Percentiles rank a stretch among this genome's conserved stretches.
Conservation (phyloP, 2,888 invertebrate genomes). For the Acanthopleura granulata region DNA sequence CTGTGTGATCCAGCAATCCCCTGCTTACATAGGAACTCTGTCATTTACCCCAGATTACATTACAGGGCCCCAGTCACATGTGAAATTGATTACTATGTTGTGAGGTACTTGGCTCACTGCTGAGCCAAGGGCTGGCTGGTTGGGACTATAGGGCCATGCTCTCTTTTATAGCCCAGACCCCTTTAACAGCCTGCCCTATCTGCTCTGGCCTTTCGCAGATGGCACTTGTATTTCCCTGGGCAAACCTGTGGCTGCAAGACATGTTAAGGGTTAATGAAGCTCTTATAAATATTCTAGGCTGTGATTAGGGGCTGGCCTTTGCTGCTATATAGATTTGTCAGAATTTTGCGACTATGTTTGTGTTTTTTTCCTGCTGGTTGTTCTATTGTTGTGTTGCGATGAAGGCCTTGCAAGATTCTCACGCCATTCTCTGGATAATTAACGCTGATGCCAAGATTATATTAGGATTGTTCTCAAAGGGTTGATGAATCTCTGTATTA, state of each 20-base stretch:
- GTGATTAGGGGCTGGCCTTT: too few species aligned
- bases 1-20: background rate
- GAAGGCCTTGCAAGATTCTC: too few species aligned
- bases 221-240: too few species aligned
- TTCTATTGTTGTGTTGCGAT: too few species aligned
- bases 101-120: background rate
- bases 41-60: background rate
- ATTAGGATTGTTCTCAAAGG: too few species aligned
- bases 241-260: background rate
- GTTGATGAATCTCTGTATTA: too few species aligned
- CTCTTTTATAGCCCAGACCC: background rate
- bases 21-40: background rate
- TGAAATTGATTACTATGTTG: slow-evolving; percentile 4
- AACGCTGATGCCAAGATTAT: too few species aligned
- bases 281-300: background rate
- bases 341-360: too few species aligned
- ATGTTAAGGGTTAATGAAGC: background rate
- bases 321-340: too few species aligned
- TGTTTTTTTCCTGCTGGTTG: too few species aligned
- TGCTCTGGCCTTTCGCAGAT: too few species aligned
- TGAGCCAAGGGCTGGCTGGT: background rate
- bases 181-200: background rate
- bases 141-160: background rate
- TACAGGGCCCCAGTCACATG: background rate
- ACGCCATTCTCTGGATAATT: too few species aligned